Conservation (phyloP, 2,797 vertebrate genomes). For the Selene dorsalis region DNA sequence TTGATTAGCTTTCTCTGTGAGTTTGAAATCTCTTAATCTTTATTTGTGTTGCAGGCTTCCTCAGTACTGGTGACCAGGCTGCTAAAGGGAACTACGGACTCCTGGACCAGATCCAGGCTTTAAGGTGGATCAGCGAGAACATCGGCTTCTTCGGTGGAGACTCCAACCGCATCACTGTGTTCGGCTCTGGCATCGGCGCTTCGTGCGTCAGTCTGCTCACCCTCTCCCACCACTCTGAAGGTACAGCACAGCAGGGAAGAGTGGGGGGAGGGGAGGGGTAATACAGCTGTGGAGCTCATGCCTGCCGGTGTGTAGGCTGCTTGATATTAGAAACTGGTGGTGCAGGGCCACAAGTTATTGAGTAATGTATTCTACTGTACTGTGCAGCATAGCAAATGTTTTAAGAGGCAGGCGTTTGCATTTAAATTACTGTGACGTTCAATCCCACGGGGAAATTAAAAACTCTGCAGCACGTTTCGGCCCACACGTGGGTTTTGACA, state of each 20-base stretch:
- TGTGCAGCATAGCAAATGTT: constrained; percentile 41
- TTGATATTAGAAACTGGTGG: constrained; percentile 56
- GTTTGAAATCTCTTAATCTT: constrained; percentile 22
- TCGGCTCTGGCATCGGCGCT: constrained; percentile 97
- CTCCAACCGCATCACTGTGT: constrained; percentile 96
- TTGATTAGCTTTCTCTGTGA: neutral
- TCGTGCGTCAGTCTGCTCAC: constrained; percentile 99
- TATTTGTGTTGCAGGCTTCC: constrained; percentile 87
- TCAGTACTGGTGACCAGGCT: constrained; percentile 98
- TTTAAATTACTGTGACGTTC: constrained; percentile 54
- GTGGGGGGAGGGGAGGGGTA: neutral
- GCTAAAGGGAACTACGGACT: constrained; percentile 99
- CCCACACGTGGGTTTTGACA: constrained; percentile 31
- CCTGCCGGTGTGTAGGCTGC: constrained; percentile 52
- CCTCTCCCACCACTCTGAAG: constrained; percentile 98
- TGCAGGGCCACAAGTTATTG: constrained; percentile 55
- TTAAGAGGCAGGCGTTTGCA: constrained; percentile 67
- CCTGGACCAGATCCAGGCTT: constrained; percentile 97
- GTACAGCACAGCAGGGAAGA: constrained; percentile 77
- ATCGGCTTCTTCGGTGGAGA: constrained; percentile 99
- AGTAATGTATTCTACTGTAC: constrained; percentile 58
- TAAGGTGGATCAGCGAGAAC: constrained; percentile 99
- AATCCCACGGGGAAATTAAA: constrained; percentile 48
- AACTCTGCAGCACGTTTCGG: constrained; percentile 46
- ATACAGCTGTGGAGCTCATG: constrained; percentile 38